These are phyloP conservation scores for Chaetura pelagica DNA, from an alignment of 2,113 vertebrate genomes.

Conservation along the genomic window DNA sequence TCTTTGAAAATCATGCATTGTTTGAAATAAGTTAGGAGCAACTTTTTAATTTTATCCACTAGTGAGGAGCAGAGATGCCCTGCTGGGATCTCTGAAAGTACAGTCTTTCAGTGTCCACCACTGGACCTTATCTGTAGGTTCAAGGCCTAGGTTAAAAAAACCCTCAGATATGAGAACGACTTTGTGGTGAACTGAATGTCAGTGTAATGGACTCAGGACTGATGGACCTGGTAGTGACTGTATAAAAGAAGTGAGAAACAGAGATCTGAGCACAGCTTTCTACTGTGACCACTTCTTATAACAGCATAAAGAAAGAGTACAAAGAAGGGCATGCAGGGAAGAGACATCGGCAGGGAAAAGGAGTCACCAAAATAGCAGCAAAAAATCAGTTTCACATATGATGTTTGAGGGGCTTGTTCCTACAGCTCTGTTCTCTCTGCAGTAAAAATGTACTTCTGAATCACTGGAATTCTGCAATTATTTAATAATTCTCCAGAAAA, in stretches of 20 bases:
- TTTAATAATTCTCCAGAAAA: neutral
- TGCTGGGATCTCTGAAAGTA: rapidly evolving
- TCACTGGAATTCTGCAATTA: neutral
- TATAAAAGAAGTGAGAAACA: neutral
- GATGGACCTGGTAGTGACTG: neutral
- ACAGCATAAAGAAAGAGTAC: too few relatives aligned
- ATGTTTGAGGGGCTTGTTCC: neutral
- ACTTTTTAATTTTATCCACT: neutral
- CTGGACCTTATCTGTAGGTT: neutral
- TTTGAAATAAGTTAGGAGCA: neutral
- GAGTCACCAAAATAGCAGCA: neutral
- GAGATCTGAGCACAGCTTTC: neutral
- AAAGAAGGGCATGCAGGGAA: neutral
- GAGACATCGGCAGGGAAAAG: neutral
- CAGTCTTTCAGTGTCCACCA: neutral
- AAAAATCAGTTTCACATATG: neutral
- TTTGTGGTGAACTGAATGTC: neutral
- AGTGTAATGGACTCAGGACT: neutral
- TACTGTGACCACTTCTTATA: neutral
- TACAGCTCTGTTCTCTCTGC: neutral
- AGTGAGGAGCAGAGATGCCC: neutral
- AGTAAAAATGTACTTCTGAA: neutral
- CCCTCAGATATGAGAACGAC: neutral
- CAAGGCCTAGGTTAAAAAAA: neutral
- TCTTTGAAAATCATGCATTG: neutral